Evolutionary conservation across 2,888 invertebrate species (phyloP).

Genomic region (Melitaea athalia): DNA sequence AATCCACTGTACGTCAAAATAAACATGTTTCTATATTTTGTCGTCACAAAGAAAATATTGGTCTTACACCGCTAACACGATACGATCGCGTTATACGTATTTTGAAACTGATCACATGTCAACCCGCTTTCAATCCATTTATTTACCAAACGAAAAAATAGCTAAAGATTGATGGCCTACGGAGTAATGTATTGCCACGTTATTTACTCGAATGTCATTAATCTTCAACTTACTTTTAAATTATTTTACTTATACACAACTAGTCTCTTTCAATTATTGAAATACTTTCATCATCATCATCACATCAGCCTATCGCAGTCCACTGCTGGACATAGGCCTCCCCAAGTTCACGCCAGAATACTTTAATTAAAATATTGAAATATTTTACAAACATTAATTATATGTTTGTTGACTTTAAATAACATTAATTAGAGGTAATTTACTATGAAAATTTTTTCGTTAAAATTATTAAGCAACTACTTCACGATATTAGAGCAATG

Average conservation of each 20-base stretch:
- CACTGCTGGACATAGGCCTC: no score
- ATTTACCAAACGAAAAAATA: constrained; percentile 52
- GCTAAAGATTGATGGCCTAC: constrained; percentile 53
- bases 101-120: constrained; percentile 25
- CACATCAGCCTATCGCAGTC: no score
- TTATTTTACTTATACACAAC: neutral
- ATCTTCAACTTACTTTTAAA: neutral
- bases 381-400: no score
- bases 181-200: neutral
- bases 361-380: no score
- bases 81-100: constrained; percentile 16
- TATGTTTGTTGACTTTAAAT: no score
- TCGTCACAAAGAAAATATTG: constrained; percentile 2
- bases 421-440: no score
- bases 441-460: no score
- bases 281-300: neutral
- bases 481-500: no score
- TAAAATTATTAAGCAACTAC: no score
- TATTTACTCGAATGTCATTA: neutral
- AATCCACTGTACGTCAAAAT: neutral
- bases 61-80: constrained; percentile 9
- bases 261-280: neutral
- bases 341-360: no score
- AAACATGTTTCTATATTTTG: neutral
- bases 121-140: constrained; percentile 51